A percentile compares a stretch with the other conserved stretches of the same genome.
These are phyloP conservation scores for Melitaea cinxia DNA, from an alignment of 1,140 invertebrate genomes.

Conservation along the genomic window DNA sequence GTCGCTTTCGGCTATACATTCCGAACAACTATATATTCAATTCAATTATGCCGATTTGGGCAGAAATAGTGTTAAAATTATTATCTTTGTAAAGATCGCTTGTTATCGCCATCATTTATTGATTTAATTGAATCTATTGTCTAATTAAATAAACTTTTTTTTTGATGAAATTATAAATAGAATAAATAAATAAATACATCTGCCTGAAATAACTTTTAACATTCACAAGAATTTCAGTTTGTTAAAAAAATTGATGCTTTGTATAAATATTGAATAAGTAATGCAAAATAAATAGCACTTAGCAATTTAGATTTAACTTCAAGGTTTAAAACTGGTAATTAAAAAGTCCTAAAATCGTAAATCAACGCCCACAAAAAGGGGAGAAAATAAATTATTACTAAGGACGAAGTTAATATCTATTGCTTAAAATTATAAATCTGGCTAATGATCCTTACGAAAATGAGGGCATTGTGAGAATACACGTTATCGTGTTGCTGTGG, in stretches of 20 bases:
- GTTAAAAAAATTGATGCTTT: no score
- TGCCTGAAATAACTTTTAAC: no score
- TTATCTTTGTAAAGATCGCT: no score
- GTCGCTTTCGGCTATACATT: background rate
- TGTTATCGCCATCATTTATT: no score
- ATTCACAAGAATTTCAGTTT: no score
- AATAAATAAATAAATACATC: no score
- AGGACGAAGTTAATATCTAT: slow-evolving; percentile 3
- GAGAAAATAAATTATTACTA: slow-evolving; percentile 14
- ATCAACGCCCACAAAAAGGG: slow-evolving; percentile 12
- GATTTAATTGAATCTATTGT: no score
- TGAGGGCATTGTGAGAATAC: background rate
- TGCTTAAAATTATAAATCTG: slow-evolving; percentile 13
- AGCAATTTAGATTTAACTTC: background rate
- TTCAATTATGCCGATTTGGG: no score
- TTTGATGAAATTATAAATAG: no score
- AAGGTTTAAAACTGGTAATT: slow-evolving; percentile 13
- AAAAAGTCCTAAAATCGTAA: slow-evolving; percentile 11
- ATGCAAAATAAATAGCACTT: background rate
- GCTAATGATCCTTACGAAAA: slow-evolving; percentile 19
- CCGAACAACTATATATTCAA: no score
- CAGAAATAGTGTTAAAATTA: no score
- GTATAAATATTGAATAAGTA: background rate
- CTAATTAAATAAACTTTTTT: no score
- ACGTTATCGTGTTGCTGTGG: background rate